Conservation (phyloP, 2,888 invertebrate species). For the Pachliopta kotzebuea region DNA sequence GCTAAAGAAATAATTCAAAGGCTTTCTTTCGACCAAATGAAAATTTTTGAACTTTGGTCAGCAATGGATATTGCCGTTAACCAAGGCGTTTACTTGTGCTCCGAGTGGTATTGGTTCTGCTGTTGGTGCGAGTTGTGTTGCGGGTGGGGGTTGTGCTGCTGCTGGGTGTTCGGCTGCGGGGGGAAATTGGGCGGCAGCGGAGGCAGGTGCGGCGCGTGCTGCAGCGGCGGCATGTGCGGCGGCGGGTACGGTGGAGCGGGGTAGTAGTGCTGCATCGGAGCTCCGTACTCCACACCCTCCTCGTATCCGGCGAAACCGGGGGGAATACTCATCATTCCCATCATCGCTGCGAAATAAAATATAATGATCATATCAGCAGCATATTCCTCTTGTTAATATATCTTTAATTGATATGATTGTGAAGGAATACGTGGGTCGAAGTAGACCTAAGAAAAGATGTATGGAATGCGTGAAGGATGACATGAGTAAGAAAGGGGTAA, state of each 20-base stretch:
- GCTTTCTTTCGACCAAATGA: too few relatives aligned
- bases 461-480: too few relatives aligned
- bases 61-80: not conserved
- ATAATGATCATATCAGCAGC: too few relatives aligned
- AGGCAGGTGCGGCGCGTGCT: slow-evolving; percentile 31
- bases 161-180: slow-evolving; percentile 30
- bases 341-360: slow-evolving; percentile 51
- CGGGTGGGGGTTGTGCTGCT: slow-evolving; percentile 29
- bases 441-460: too few relatives aligned
- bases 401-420: too few relatives aligned
- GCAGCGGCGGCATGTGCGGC: slow-evolving; percentile 33
- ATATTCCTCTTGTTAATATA: too few relatives aligned
- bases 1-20: too few relatives aligned
- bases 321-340: slow-evolving; percentile 66
- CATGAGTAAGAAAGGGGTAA: too few relatives aligned
- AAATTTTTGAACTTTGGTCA: too few relatives aligned
- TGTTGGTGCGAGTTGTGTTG: slow-evolving; percentile 15
- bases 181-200: slow-evolving; percentile 34
- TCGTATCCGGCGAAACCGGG: slow-evolving; percentile 68
- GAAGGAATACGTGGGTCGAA: too few relatives aligned
- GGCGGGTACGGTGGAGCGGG: slow-evolving; percentile 36
- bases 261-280: slow-evolving; percentile 46
- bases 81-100: slow-evolving; percentile 48
- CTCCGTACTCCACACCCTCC: slow-evolving; percentile 58
- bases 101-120: slow-evolving; percentile 34